Evolutionary conservation across 2,113 vertebrate species (phyloP), one percentile per base, ranked within the genome.

Genomic region (Pseudorectes ferrugineus): DNA sequence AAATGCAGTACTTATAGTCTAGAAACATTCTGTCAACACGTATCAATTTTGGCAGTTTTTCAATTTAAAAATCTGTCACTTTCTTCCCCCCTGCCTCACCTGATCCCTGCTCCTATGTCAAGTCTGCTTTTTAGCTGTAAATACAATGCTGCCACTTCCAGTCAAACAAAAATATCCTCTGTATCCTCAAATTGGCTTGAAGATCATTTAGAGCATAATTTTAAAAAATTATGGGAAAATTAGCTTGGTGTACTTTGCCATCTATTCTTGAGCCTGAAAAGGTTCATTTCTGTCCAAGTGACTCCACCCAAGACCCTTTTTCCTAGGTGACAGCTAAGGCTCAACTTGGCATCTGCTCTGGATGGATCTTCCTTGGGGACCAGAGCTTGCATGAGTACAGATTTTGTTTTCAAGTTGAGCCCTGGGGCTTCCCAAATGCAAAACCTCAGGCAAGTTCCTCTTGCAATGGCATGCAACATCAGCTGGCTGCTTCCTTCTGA

Each of bases 361-460:
- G n/a, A 45, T 72, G 49, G 57, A 82, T 36, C 73, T 89, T 89
- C n/a, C 38, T 67, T 2, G 3, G 57, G 38, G 81, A 75, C 8
- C 35, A 89, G 48, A 68, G 73, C 40, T 75, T 61, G 22, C 22
- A 3, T 20, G n/a, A 85, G 48, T 9, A 51, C 17, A 31, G 13
- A 59, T 43, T 72, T 55, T 63, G 52, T 72, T 82, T 75, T 65
- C 52, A 75, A 0, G 49, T 36, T 89, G 54, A 93, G 74, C 43
- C 36, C 42, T 45, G 88, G 62, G 85, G 74, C 52, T 95, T 95
- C 93, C 95, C 93, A 85, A 93, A 72, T 61, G 36, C 70, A 93
- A 94, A 96, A 89, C 73, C 89, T 85, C 95, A 79, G 70, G 74
- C 90, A 65, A 89, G 95, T 93, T 96, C 93, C 85, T 85, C 95